Conservation (phyloP, 2,113 vertebrate genomes). For the Psittacara wagleri region DNA sequence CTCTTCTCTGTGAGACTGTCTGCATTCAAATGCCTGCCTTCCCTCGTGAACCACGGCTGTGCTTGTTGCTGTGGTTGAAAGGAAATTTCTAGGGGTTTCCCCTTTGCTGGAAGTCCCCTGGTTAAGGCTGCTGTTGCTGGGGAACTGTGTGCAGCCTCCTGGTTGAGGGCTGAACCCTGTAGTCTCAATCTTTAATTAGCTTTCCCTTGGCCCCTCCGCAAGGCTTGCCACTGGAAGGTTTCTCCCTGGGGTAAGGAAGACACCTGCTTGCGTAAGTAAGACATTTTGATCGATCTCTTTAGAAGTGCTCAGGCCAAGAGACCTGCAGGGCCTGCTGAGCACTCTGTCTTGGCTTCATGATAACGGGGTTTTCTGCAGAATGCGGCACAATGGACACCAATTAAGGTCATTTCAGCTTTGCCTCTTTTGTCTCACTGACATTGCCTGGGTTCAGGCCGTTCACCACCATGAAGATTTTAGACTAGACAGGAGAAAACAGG, state of each 20-base stretch:
- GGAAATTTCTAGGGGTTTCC: background rate
- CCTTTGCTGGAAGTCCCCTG: background rate
- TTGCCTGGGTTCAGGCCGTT: background rate
- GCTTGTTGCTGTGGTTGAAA: background rate
- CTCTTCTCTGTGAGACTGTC: background rate
- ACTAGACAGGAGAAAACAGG: background rate
- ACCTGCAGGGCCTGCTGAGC: background rate
- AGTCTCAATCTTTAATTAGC: background rate
- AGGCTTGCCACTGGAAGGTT: background rate
- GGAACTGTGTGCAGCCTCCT: background rate
- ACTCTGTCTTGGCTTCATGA: background rate
- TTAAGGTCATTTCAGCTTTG: background rate
- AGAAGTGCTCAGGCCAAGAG: background rate
- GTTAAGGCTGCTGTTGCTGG: background rate
- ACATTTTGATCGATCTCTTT: constrained; percentile 11
- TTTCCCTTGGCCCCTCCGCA: background rate
- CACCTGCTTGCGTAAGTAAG: background rate
- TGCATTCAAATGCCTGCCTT: background rate
- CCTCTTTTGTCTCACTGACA: background rate
- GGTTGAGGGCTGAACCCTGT: background rate
- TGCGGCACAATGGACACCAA: background rate
- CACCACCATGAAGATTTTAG: background rate
- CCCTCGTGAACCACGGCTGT: background rate
- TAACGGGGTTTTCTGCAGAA: background rate
- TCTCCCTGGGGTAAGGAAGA: background rate